A percentile compares a stretch with the other conserved stretches of the same genome.
phyloP scores from a whole-genome alignment of 2,113 vertebrate genomes.

The Deroptyus accipitrinus region DNA sequence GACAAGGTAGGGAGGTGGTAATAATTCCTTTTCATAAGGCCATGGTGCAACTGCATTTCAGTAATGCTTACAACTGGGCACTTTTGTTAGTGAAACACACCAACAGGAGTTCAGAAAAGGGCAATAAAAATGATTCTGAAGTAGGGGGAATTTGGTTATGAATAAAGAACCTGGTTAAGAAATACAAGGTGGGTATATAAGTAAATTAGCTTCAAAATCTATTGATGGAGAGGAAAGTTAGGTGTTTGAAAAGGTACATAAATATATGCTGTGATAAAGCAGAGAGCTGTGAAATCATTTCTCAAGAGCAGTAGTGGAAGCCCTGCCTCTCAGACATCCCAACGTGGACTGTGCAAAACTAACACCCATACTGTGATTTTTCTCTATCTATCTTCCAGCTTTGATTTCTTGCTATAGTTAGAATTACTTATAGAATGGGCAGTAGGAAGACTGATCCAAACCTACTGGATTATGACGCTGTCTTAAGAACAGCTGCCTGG shows the following conservation, averaged over 20 bases:
- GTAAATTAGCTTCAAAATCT: not conserved
- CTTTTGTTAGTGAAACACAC: not conserved
- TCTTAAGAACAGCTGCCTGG: not conserved
- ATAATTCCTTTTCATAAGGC: not conserved
- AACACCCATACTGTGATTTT: not conserved
- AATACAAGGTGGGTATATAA: fast-evolving
- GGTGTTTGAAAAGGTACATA: not conserved
- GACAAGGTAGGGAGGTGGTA: not conserved
- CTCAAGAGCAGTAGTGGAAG: not conserved
- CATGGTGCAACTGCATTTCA: not conserved
- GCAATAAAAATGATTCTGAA: not conserved
- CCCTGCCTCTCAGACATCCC: not conserved
- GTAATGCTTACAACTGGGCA: not conserved
- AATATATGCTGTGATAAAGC: fast-evolving
- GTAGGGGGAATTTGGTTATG: not conserved
- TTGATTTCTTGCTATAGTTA: not conserved
- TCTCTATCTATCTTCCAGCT: not conserved
- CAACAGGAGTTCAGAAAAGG: not conserved
- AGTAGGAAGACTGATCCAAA: not conserved
- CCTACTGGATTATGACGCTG: not conserved
- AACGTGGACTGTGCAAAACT: not conserved
- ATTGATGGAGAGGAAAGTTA: not conserved
- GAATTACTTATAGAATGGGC: not conserved
- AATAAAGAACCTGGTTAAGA: not conserved
- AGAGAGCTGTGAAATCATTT: not conserved